Conservation (phyloP, 2,113 vertebrate genomes). For the Gorilla gorilla region DNA sequence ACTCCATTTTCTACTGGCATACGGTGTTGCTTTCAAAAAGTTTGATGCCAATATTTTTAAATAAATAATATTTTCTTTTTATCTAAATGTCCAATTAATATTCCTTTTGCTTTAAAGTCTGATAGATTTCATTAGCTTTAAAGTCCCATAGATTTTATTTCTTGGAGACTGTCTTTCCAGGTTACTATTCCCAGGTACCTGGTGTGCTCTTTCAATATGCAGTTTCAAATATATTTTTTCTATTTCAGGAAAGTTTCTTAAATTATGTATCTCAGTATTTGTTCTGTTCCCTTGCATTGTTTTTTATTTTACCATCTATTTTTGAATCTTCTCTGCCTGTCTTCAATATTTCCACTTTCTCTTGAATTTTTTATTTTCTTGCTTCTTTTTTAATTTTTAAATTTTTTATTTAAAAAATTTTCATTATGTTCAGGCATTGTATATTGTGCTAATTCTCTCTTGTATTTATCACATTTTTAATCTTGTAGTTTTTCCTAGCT, state of each 20-base stretch:
- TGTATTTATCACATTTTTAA: neutral
- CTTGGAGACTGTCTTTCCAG: neutral
- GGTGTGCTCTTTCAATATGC: neutral
- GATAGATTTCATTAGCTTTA: neutral
- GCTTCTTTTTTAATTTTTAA: neutral
- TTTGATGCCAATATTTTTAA: neutral
- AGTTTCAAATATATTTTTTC: neutral
- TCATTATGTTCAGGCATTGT: neutral
- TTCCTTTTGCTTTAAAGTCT: neutral
- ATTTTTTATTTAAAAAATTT: neutral
- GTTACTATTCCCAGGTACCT: neutral
- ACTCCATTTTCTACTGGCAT: neutral
- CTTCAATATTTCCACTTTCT: neutral
- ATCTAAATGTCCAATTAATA: neutral
- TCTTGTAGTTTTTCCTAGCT: neutral
- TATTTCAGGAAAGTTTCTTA: neutral
- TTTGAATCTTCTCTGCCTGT: neutral
- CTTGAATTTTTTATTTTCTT: neutral
- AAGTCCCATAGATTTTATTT: neutral
- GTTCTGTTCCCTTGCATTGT: neutral
- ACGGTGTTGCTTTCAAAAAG: neutral
- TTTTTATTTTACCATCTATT: neutral
- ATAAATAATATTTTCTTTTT: neutral
- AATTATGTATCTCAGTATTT: neutral
- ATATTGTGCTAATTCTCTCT: neutral